Percentiles rank a stretch among this genome's conserved stretches.
These are phyloP conservation scores for Rhinoraja longicauda DNA, from an alignment of 2,797 vertebrate species.

Conservation along the genomic window DNA sequence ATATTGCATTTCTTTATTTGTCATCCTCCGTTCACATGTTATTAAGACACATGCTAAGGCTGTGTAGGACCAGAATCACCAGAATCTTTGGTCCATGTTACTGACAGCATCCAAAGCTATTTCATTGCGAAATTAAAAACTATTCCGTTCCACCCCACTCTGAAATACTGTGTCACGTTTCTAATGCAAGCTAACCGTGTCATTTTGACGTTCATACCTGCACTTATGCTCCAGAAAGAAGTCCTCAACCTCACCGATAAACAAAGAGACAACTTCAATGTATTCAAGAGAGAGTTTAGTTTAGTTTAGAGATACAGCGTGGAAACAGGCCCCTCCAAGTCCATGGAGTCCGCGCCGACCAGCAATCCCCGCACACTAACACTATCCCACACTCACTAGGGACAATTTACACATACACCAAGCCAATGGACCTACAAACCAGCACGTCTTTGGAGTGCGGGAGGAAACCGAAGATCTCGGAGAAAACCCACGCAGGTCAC, in stretches of 20 bases:
- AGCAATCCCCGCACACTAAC: no score
- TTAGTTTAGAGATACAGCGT: no score
- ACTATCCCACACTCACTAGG: no score
- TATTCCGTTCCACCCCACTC: not conserved
- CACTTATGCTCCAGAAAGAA: not conserved
- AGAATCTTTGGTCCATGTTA: not conserved
- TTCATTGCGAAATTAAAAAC: not conserved
- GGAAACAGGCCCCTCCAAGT: no score
- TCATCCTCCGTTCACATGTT: not conserved
- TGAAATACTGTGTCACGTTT: not conserved
- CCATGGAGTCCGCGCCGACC: no score
- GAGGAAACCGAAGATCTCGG: no score
- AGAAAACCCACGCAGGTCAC: no score
- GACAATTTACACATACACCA: no score
- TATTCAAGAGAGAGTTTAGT: no score
- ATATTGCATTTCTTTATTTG: slow-evolving; percentile 4
- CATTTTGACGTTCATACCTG: not conserved
- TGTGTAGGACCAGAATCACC: no score
- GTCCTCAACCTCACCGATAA: not conserved
- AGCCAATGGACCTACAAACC: no score
- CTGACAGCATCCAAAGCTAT: not conserved
- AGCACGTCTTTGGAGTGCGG: no score
- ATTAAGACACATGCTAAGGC: not conserved
- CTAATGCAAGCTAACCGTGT: not conserved
- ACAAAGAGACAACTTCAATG: not conserved